Percentiles rank a stretch among this genome's conserved stretches.
These are phyloP conservation scores for Callimorpha dominula DNA, from an alignment of 2,888 invertebrate species.

Conservation along the genomic window DNA sequence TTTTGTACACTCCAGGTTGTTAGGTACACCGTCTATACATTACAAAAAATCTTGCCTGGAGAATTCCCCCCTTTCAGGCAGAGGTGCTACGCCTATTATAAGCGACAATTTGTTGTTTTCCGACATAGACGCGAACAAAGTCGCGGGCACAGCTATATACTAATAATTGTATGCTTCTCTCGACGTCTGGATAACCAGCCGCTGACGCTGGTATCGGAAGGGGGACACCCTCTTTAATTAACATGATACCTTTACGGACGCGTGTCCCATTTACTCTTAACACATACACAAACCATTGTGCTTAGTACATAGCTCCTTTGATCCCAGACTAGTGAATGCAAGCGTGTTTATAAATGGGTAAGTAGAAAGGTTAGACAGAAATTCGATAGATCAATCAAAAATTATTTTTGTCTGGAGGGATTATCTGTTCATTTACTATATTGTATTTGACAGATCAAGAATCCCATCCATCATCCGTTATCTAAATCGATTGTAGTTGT, in stretches of 20 bases:
- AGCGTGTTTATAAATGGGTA: neutral
- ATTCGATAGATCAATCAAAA: slow-evolving; percentile 1
- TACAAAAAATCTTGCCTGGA: too few species aligned
- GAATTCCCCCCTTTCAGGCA: too few species aligned
- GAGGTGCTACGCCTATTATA: too few species aligned
- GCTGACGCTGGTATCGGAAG: slow-evolving; percentile 20
- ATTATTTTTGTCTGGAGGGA: neutral
- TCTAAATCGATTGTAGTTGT: neutral
- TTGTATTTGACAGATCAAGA: neutral
- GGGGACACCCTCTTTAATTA: slow-evolving; percentile 48
- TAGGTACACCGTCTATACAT: too few species aligned
- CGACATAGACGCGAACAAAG: too few species aligned
- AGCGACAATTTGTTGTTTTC: too few species aligned
- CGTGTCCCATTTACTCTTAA: slow-evolving; percentile 31
- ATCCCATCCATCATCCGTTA: slow-evolving; percentile 1
- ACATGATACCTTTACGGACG: slow-evolving; percentile 44
- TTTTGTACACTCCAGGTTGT: too few species aligned
- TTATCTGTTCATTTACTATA: neutral
- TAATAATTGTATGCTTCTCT: neutral
- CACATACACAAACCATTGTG: neutral
- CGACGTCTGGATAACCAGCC: neutral
- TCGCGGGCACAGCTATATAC: too few species aligned
- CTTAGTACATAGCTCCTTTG: slow-evolving; percentile 6
- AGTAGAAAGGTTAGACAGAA: neutral
- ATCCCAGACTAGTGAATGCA: neutral